A percentile compares a stretch with the other conserved stretches of the same genome.
phyloP scores from a whole-genome alignment of 2,113 vertebrate genomes.

The Caretta caretta region DNA sequence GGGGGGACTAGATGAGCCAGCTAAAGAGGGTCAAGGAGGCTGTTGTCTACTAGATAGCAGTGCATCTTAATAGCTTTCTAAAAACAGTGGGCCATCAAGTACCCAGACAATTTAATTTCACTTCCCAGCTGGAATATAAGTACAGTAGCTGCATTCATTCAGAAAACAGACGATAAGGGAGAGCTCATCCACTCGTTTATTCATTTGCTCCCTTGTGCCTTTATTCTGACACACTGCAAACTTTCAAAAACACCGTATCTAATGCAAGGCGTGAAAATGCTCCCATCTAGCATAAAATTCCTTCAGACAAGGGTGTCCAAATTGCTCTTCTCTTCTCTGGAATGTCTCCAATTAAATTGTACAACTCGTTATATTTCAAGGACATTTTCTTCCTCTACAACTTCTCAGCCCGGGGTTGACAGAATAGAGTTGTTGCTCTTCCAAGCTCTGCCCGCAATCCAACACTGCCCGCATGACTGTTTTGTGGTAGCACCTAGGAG shows the following conservation, averaged over 20 bases:
- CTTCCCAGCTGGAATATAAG: constrained; percentile 72
- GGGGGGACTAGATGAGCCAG: constrained; percentile 59
- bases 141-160: constrained; percentile 59
- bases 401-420: not conserved
- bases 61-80: constrained; percentile 69
- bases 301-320: not conserved
- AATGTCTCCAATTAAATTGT: not conserved
- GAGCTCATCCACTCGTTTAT: constrained; percentile 14
- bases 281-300: not conserved
- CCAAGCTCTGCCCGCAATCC: not conserved
- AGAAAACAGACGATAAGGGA: constrained; percentile 38
- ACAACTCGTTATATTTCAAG: not conserved
- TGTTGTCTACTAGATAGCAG: constrained; percentile 42
- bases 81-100: constrained; percentile 71
- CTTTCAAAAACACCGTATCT: constrained; percentile 14
- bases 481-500: not conserved
- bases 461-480: not conserved
- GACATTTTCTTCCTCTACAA: not conserved
- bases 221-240: not conserved
- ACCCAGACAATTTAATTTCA: constrained; percentile 73
- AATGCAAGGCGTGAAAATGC: accelerated
- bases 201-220: not conserved
- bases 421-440: not conserved
- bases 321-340: not conserved
- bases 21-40: constrained; percentile 71